Conservation (phyloP, 1,140 invertebrate species). For the Euwallacea similis region DNA sequence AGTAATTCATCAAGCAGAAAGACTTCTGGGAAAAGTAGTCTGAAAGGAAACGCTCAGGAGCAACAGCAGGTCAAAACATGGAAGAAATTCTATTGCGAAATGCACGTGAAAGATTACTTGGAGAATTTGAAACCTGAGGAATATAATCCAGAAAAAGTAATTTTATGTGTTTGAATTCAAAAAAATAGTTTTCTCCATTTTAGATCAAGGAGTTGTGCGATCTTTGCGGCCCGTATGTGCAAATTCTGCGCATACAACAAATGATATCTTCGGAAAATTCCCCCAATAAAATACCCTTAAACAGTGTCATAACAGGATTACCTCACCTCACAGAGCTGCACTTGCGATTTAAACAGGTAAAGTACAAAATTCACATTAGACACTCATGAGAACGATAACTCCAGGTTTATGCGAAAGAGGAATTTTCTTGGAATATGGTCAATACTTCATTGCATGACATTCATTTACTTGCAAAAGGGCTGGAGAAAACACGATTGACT, state of each 20-base stretch:
- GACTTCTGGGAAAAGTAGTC: background rate
- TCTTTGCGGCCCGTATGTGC: slow-evolving; percentile 55
- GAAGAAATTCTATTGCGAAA: slow-evolving; percentile 57
- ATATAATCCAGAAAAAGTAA: slow-evolving; percentile 58
- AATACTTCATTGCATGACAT: slow-evolving; percentile 57
- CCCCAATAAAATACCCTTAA: slow-evolving; percentile 57
- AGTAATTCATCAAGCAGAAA: too few species aligned
- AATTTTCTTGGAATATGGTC: slow-evolving; percentile 56
- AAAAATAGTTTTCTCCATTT: background rate
- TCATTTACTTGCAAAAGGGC: slow-evolving; percentile 54
- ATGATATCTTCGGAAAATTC: slow-evolving; percentile 38
- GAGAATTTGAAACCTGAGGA: slow-evolving; percentile 57
- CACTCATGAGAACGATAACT: background rate
- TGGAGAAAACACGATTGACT: slow-evolving; percentile 55
- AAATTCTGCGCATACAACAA: slow-evolving; percentile 52
- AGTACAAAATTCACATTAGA: background rate
- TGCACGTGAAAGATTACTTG: slow-evolving; percentile 55
- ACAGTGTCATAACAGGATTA: slow-evolving; percentile 55
- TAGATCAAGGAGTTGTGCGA: slow-evolving; percentile 45
- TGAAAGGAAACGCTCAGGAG: slow-evolving; percentile 29
- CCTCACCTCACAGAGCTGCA: slow-evolving; percentile 54
- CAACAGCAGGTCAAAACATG: slow-evolving; percentile 50
- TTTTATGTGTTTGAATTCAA: background rate
- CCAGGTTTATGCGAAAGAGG: slow-evolving; percentile 49
- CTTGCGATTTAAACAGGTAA: slow-evolving; percentile 48